Percentiles rank a stretch among this genome's conserved stretches.
Evolutionary conservation across 30 jellyfish, hydroid and myxozoan species (phyloP).

Genomic region (Chironex yamaguchii): DNA sequence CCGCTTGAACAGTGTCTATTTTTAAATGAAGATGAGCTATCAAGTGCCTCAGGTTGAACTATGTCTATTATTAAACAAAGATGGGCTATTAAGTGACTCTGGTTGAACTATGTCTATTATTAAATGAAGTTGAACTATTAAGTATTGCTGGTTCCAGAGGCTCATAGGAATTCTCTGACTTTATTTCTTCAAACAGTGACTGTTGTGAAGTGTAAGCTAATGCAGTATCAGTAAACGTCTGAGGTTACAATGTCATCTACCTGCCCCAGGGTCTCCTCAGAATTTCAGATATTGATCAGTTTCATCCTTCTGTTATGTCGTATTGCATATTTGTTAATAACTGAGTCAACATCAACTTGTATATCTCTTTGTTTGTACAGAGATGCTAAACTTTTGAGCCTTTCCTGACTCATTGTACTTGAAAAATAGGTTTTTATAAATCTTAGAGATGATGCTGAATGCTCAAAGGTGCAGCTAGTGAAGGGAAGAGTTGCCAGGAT

Average conservation of each 20-base stretch:
- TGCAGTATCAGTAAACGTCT: no score
- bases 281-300: background rate
- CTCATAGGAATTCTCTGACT: no score
- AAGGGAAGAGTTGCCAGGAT: constrained; percentile 29
- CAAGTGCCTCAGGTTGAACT: no score
- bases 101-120: no score
- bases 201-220: no score
- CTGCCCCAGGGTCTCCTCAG: background rate
- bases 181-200: no score
- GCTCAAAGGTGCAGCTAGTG: constrained; percentile 31
- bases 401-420: constrained; percentile 33
- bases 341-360: background rate
- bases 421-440: constrained; percentile 7
- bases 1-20: no score
- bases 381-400: constrained; percentile 39
- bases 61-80: no score
- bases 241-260: background rate
- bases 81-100: no score
- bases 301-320: background rate
- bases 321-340: constrained; percentile 9
- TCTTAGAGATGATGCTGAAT: constrained; percentile 32
- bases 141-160: no score
- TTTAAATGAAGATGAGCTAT: no score
- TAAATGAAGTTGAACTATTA: no score
- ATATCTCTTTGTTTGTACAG: constrained; percentile 4